These are phyloP conservation scores for Merodon equestris DNA, from an alignment of 2,888 invertebrate species.

Conservation along the genomic window DNA sequence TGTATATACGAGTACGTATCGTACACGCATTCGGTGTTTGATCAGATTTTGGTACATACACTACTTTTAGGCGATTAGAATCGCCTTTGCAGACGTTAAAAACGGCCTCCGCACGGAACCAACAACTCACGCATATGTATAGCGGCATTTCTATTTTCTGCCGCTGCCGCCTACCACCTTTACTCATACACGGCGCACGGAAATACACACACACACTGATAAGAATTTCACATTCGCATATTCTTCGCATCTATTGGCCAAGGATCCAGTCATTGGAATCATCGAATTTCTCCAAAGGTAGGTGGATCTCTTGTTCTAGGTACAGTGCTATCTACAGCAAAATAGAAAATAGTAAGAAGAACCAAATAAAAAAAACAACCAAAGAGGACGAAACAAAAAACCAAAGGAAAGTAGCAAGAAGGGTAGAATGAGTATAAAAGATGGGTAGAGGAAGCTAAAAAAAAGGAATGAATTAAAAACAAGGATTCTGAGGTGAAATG, in stretches of 20 bases:
- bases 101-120: constrained; percentile 17
- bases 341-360: constrained; percentile 34
- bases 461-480: constrained; percentile 57
- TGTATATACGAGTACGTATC: too few relatives aligned
- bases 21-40: too few relatives aligned
- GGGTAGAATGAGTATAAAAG: constrained; percentile 10
- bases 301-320: constrained; percentile 65
- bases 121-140: constrained; percentile 53
- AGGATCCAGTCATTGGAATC: constrained; percentile 60
- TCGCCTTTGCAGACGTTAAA: constrained; percentile 5
- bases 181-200: constrained; percentile 9
- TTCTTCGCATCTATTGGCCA: constrained; percentile 68
- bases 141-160: constrained; percentile 21
- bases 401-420: background rate
- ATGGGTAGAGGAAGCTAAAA: constrained; percentile 22
- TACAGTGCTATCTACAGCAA: constrained; percentile 33
- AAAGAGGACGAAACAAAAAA: background rate
- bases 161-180: constrained; percentile 17
- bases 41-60: too few relatives aligned
- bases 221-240: constrained; percentile 55
- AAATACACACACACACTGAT: constrained; percentile 30
- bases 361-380: constrained; percentile 29
- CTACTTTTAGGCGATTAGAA: too few relatives aligned
- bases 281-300: constrained; percentile 66
- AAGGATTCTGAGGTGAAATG: constrained; percentile 67